Base-by-base conservation (phyloP, 1,140 invertebrate genomes). In the Yoshiicerus persimilis region DNA sequence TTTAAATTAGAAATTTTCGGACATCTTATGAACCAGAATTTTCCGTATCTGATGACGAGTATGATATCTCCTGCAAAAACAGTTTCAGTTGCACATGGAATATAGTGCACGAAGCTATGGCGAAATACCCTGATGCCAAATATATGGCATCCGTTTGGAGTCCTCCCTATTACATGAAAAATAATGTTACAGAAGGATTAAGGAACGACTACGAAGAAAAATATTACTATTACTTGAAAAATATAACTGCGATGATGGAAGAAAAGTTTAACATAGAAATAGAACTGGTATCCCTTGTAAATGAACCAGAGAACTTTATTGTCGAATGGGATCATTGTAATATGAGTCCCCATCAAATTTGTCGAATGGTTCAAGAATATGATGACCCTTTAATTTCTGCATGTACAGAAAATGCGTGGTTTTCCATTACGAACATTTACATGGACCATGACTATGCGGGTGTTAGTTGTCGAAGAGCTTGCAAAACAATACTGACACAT, bases 281-380 rank as follows among this genome's bases (percentile, higher is more conserved):
- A 36, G 87, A 90, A 56, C 85, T 56, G 5, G 70, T 90, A 8
- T 88, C 87, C n/a, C 75, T 75, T 11, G 64, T 90, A 6, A 90
- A 90, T 47, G 89, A 90, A 36, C 89, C 89, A 10, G 89, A 90
- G 41, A 90, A 90, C 56, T 11, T 88, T 13, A 32, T 90, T 32
- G 89, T 87, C 1, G 25, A 56, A 9, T 90, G 89, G 89, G 89
- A 88, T 34, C 89, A 90, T 47, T 75, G 56, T 25, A 90, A 90
- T 23, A 90, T 88, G 89, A 23, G 13, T 11, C 77, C 89, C 3
- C 25, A 47, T 30, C 89, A 90, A 47, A 11, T 90, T 32, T 90
- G 89, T 64, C 34, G 64, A 34, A 90, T 90, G 47, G 86, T 90
- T 0, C 0, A 30, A 36, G 10, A 16, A 9, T 88, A 30, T 39